A percentile compares a stretch with the other conserved stretches of the same genome.
Conservation (phyloP, 2,113 vertebrate species). For the Corythornis cristatus region DNA sequence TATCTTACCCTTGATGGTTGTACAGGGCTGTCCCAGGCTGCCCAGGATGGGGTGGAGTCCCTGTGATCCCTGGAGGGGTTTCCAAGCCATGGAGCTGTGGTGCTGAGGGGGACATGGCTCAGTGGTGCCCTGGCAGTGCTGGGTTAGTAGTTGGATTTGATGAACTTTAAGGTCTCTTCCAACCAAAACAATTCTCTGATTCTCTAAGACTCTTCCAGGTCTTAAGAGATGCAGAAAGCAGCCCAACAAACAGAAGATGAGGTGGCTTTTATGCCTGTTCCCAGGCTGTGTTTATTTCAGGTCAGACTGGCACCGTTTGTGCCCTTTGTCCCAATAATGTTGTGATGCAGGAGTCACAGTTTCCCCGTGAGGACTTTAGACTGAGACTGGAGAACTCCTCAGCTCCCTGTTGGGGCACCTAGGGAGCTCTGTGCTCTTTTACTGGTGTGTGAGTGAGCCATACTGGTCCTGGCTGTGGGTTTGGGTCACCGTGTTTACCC, state of each 20-base stretch:
- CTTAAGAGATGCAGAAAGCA: fast-evolving
- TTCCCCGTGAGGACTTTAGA: not conserved
- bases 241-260: fast-evolving
- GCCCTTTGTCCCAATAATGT: not conserved
- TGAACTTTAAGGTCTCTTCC: too few species aligned
- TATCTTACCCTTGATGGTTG: too few species aligned
- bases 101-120: too few species aligned
- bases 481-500: not conserved
- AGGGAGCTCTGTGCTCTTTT: not conserved
- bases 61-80: too few species aligned
- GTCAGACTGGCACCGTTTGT: not conserved
- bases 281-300: not conserved
- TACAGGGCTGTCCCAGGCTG: too few species aligned
- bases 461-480: not conserved
- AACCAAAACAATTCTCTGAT: not conserved
- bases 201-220: fast-evolving
- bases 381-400: not conserved
- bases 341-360: fast-evolving
- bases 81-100: too few species aligned
- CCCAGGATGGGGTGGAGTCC: too few species aligned
- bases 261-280: fast-evolving
- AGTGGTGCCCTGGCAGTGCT: too few species aligned
- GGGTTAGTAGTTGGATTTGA: too few species aligned
- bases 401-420: fast-evolving
- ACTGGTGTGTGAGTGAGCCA: fast-evolving